phyloP scores from a whole-genome alignment of 2,797 vertebrate genomes.

The Argya squamiceps region DNA sequence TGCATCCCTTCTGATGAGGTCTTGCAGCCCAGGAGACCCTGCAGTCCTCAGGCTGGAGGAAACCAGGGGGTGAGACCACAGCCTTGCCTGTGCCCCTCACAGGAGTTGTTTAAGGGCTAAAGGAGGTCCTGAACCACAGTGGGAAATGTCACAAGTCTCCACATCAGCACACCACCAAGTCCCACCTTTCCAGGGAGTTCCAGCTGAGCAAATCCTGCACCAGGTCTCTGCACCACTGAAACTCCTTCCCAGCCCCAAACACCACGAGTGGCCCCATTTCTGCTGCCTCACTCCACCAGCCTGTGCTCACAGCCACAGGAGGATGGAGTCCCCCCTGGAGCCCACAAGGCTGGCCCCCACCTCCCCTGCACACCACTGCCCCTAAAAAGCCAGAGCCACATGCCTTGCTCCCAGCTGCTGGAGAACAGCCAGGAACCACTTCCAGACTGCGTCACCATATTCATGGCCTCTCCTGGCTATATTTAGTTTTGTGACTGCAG shows the following conservation, averaged over 20 bases:
- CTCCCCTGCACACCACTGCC: not conserved
- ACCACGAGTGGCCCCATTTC: not conserved
- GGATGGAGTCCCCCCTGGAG: not conserved
- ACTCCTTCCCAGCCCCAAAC: not conserved
- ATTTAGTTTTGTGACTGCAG: slow-evolving; percentile 59
- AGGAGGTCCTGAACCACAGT: rapidly evolving
- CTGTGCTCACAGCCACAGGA: rapidly evolving
- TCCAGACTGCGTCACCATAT: slow-evolving; percentile 29
- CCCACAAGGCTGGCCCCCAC: not conserved
- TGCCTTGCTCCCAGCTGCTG: slow-evolving; percentile 8
- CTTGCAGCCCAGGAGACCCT: not conserved
- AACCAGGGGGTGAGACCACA: not conserved
- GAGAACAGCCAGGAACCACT: slow-evolving; percentile 38
- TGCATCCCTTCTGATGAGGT: not conserved
- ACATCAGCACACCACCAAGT: not conserved
- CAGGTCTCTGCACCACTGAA: not conserved
- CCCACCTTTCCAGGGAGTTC: not conserved
- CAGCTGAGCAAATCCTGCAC: not conserved
- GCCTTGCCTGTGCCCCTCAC: not conserved
- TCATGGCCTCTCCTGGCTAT: slow-evolving; percentile 34
- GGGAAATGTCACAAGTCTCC: not conserved
- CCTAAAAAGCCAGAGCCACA: not conserved
- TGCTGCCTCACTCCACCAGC: not conserved
- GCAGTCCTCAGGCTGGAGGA: not conserved
- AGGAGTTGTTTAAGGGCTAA: not conserved